A percentile compares a stretch with the other conserved stretches of the same genome.
These are phyloP conservation scores for Lasioglossum marginatum DNA, from an alignment of 2,888 invertebrate genomes.

Conservation along the genomic window DNA sequence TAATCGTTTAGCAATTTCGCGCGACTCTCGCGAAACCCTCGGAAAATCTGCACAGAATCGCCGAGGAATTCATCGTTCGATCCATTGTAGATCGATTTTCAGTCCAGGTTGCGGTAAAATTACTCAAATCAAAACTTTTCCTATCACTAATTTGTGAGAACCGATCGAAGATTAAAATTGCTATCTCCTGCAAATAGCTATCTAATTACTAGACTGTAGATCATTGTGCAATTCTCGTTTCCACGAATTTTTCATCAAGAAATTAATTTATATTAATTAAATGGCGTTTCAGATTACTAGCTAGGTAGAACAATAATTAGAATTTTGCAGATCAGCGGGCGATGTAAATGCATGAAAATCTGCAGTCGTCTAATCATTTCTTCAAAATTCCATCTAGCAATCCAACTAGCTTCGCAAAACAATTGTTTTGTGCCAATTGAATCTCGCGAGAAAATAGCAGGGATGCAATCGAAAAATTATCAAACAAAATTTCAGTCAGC, in stretches of 20 bases:
- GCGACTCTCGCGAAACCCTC: neutral
- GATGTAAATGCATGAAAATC: neutral
- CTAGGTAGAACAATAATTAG: neutral
- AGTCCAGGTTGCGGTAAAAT: constrained; percentile 16
- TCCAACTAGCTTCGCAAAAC: no score
- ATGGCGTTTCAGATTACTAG: neutral
- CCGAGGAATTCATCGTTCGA: constrained; percentile 21
- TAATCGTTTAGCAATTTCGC: constrained; percentile 28
- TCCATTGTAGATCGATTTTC: constrained; percentile 35
- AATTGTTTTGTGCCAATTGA: no score
- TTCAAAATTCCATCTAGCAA: no score
- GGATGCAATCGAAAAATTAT: no score
- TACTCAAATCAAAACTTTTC: neutral
- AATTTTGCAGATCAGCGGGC: neutral
- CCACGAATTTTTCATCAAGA: neutral
- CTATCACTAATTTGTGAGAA: neutral
- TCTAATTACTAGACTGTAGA: neutral
- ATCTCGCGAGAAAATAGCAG: no score
- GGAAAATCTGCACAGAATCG: constrained; percentile 15
- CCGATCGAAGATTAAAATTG: neutral
- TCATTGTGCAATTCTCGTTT: neutral
- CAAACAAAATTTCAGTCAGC: no score
- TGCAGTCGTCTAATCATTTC: neutral
- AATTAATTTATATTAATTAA: no score
- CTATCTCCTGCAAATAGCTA: neutral